Evolutionary conservation across 2,888 invertebrate genomes (phyloP), one percentile per base, ranked within the genome.

Genomic region (Furcula furcula): DNA sequence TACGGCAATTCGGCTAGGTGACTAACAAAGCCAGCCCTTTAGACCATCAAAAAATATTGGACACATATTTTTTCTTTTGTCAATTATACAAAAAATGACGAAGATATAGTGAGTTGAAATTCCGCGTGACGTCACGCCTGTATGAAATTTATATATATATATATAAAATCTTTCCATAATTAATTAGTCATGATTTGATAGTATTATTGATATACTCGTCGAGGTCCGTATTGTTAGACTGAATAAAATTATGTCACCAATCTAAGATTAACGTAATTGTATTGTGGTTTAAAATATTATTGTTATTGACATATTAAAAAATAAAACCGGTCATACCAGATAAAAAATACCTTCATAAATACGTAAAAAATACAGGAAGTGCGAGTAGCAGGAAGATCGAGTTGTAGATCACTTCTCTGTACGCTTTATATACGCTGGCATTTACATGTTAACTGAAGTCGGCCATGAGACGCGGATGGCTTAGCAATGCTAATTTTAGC

Each of bases 401-500:
- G 43, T 52, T 46, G 65, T 66, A 53, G 52, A 62, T 65, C 53
- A 46, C 31, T 53, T 37, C 29, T 33, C 31, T 43, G 30, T 15
- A 55, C 54, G 54, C 43, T 56, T 58, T 56, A 61, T 53, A 46
- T 44, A n/a, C n/a, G 45, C 47, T 78, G 81, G 59, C 81, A 82
- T 82, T 83, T 72, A 71, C 56, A 53, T 59, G 54, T 45, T 48
- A 60, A 64, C 65, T 57, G 45, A 36, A 44, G 67, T 65, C 76
- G 77, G 53, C 84, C 82, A 55, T 82, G 83, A 83, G 64, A 52
- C 49, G 43, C 55, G 62, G 59, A 76, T 64, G 68, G 74, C 73
- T 75, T 66, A 67, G 60, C 59, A 57, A 68, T 72, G 67, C 62
- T 69, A 69, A 74, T 67, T 65, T 47, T 40, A 47, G 33, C 37